Conservation (phyloP, 2,888 invertebrate genomes). For the Eurytoma californica region DNA sequence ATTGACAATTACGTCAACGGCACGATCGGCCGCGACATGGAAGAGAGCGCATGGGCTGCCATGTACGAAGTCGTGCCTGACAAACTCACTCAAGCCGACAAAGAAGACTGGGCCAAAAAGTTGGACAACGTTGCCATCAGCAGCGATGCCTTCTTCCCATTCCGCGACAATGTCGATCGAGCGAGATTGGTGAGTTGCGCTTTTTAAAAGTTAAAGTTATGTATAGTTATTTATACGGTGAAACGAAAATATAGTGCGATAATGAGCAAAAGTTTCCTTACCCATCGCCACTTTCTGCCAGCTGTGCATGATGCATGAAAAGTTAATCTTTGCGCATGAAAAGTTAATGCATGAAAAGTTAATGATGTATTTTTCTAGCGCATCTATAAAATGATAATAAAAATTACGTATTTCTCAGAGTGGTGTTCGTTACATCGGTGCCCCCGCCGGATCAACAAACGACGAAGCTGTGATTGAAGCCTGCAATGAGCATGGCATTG, state of each 20-base stretch:
- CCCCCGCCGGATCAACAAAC: conserved; percentile 96
- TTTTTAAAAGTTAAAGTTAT: conserved; percentile 13
- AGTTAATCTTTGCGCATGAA: too few relatives aligned
- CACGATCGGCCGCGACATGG: conserved; percentile 93
- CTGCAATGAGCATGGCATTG: conserved; percentile 93
- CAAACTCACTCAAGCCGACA: conserved; percentile 82
- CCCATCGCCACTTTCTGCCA: too few relatives aligned
- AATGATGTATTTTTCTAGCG: too few relatives aligned
- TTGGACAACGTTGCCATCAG: conserved; percentile 86
- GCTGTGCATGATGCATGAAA: too few relatives aligned
- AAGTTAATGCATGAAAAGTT: too few relatives aligned
- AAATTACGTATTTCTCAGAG: conserved; percentile 80
- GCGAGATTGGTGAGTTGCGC: conserved; percentile 84
- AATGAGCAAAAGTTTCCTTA: too few relatives aligned
- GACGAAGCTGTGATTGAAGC: conserved; percentile 92
- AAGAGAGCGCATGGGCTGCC: conserved; percentile 83
- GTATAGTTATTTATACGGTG: too few relatives aligned
- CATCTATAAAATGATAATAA: too few relatives aligned
- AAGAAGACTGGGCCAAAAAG: conserved; percentile 82
- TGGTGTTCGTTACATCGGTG: conserved; percentile 94
- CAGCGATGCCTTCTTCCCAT: conserved; percentile 99
- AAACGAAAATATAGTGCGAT: too few relatives aligned
- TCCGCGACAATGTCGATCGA: conserved; percentile 96
- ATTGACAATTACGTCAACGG: conserved; percentile 96
- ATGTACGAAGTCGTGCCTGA: conserved; percentile 86